Conservation (phyloP, 2,888 invertebrate genomes). For the Meteorus cinctellus region DNA sequence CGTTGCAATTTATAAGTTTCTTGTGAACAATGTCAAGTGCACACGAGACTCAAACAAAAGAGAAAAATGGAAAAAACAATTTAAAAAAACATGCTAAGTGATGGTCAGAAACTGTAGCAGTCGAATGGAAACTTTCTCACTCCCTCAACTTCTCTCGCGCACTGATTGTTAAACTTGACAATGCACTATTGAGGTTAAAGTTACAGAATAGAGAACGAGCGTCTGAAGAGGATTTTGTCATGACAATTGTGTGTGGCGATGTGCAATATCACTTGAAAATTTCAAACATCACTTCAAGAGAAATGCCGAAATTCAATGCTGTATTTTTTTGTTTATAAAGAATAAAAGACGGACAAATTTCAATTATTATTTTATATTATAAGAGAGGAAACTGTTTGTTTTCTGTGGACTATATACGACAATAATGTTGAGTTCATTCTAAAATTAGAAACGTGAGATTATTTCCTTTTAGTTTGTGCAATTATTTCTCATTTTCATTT, state of each 20-base stretch:
- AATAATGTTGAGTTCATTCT: no score
- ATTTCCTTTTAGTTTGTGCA: no score
- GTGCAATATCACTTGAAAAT: background rate
- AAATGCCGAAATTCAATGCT: no score
- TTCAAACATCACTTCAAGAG: background rate
- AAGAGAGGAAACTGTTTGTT: no score
- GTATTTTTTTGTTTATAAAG: no score
- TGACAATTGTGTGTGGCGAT: background rate
- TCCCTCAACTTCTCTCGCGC: background rate
- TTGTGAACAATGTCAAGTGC: background rate
- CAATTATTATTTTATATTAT: no score
- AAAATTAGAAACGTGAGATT: no score
- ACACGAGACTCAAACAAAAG: background rate
- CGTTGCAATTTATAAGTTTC: background rate
- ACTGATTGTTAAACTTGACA: slow-evolving; percentile 3
- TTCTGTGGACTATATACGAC: no score
- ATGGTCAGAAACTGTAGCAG: background rate
- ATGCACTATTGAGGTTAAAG: background rate
- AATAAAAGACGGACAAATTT: no score
- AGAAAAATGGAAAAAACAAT: background rate
- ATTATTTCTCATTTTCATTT: no score
- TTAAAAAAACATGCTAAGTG: background rate
- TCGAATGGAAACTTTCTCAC: background rate
- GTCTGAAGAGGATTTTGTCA: slow-evolving; percentile 12
- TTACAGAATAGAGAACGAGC: background rate